Evolutionary conservation across 2,797 vertebrate genomes (phyloP).

Genomic region (Cossypha polioptera): DNA sequence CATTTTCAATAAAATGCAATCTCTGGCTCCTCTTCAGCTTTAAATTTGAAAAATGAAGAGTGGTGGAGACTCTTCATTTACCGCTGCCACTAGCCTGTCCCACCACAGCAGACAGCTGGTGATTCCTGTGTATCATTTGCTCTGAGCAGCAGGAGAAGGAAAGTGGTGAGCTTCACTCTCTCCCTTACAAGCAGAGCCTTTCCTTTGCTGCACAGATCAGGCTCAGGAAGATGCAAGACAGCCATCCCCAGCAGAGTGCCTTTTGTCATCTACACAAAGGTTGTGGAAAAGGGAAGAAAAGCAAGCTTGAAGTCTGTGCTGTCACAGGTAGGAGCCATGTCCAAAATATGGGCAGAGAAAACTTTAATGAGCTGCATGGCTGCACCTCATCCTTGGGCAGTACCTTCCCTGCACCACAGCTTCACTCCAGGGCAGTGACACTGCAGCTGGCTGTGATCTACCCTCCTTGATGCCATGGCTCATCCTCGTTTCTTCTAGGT

Average conservation of each 20-base stretch:
- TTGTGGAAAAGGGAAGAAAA: background rate
- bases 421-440: background rate
- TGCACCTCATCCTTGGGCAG: background rate
- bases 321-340: background rate
- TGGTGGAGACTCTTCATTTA: background rate
- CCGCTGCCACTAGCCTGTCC: background rate
- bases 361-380: background rate
- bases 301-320: background rate
- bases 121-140: background rate
- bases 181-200: background rate
- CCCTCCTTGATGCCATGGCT: background rate
- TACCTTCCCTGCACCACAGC: background rate
- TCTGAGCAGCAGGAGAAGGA: background rate
- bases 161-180: background rate
- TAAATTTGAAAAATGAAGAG: background rate
- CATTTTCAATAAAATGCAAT: slow-evolving; percentile 41
- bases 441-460: background rate
- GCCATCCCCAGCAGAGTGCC: background rate
- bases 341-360: background rate
- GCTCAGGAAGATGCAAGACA: background rate
- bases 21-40: slow-evolving; percentile 18
- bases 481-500: background rate
- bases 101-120: background rate
- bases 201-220: background rate
- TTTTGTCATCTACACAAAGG: background rate